These are phyloP conservation scores for Tetranychus piercei DNA, from an alignment of 2,888 invertebrate species.

Conservation along the genomic window DNA sequence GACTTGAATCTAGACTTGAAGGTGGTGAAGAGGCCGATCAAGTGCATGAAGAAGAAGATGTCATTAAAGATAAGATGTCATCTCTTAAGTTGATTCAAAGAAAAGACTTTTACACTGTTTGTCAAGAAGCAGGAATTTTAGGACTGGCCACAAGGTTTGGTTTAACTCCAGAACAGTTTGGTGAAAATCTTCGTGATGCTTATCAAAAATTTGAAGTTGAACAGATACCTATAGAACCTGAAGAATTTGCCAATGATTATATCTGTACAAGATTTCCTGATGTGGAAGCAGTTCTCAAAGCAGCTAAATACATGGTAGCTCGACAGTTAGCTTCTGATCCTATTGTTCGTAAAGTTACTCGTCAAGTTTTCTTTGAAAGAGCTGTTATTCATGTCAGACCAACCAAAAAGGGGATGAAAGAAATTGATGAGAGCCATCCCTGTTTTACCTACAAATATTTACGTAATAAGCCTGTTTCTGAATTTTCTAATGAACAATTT, in stretches of 20 bases:
- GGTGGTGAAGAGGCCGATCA: conserved; percentile 31
- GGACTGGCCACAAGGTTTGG: conserved; percentile 77
- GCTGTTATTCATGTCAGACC: conserved; percentile 62
- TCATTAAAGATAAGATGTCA: conserved; percentile 28
- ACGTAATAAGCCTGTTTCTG: conserved; percentile 73
- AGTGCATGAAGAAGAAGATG: conserved; percentile 44
- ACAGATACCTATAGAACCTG: conserved; percentile 65
- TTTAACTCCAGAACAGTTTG: conserved; percentile 76
- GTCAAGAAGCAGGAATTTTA: conserved; percentile 25
- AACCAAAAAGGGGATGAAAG: conserved; percentile 69
- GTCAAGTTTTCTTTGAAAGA: conserved; percentile 69
- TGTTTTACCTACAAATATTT: conserved; percentile 73
- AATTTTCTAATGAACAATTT: conserved; percentile 72
- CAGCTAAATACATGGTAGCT: conserved; percentile 82
- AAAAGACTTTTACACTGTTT: conserved; percentile 53
- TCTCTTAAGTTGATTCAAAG: conserved; percentile 60
- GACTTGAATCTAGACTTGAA: conserved; percentile 38
- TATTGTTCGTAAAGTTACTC: conserved; percentile 57
- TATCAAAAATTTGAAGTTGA: conserved; percentile 88
- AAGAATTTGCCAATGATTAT: conserved; percentile 50
- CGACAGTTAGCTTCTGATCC: conserved; percentile 83
- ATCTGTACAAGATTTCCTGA: conserved; percentile 43
- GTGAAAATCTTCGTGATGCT: conserved; percentile 84
- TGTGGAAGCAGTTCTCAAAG: conserved; percentile 64
- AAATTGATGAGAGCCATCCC: conserved; percentile 84